Evolutionary conservation across 2,113 vertebrate genomes (phyloP), one percentile per base, ranked within the genome.

Genomic region (Butorides virescens): DNA sequence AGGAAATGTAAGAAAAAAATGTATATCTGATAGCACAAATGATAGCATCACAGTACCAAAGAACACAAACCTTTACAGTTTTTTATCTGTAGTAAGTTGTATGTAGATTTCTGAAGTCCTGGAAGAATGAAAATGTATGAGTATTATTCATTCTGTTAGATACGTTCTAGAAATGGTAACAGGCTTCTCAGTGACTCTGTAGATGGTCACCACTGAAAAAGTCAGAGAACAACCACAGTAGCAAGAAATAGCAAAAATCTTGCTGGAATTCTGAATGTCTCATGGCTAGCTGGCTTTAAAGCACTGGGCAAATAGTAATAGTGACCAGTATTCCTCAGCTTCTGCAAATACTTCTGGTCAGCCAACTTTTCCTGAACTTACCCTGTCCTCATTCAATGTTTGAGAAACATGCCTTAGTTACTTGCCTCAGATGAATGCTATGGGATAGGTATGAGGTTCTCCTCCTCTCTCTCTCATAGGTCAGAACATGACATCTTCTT

Each of bases 251-350:
- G 78, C 65, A 97, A 96, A 90, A 96, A 95, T 79, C 52, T 88
- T 95, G 93, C 75, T 90, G 82, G 76, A 97, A 95, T 97, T 96
- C 95, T 93, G 95, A 96, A 96, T 96, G 62, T 94, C 75, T 95
- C 81, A 89, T 90, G 86, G 83, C 88, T 96, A 97, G 81, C 68
- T 82, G 52, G 55, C 30, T 53, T 92, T 52, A 77, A 75, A 97
- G 95, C 82, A 71, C 66, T 92, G 25, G 95, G 72, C 77, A 96
- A 95, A 95, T 76, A 92, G 13, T 34, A 74, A 13, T 39, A 85
- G 11, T n/a, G 79, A 65, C 2, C 32, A 14, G 5, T 36, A 66
- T 67, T 79, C 42, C 46, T 63, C 76, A 50, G 19, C 20, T 93
- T 71, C 67, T 86, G 32, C 14, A 44, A 88, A 19, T 50, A 58